Conservation (phyloP, 2,888 invertebrate species). For the Pandemis corylana region DNA sequence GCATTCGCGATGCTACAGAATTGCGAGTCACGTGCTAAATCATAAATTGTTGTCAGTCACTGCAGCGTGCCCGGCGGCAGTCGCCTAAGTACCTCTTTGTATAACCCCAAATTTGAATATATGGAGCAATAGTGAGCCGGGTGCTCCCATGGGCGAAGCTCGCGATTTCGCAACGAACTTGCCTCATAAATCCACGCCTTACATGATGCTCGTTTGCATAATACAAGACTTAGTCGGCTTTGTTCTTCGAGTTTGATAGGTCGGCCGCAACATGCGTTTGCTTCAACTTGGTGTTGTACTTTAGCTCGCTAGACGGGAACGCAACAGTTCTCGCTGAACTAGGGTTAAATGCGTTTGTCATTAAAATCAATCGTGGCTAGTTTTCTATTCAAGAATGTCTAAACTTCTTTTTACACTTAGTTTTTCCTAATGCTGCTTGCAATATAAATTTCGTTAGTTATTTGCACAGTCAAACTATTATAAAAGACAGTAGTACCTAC, state of each 20-base stretch:
- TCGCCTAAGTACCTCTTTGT: conserved; percentile 50
- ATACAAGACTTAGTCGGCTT: conserved; percentile 81
- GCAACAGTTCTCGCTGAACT: conserved; percentile 6
- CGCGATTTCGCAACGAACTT: conserved; percentile 79
- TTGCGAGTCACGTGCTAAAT: conserved; percentile 45
- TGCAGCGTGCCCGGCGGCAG: conserved; percentile 50
- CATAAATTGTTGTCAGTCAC: conserved; percentile 60
- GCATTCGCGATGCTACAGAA: background rate
- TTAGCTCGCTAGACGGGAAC: conserved; percentile 10
- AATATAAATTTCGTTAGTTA: no score
- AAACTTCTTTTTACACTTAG: no score
- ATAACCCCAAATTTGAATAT: conserved; percentile 79
- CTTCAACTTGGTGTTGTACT: conserved; percentile 45
- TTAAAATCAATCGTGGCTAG: no score
- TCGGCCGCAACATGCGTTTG: conserved; percentile 59
- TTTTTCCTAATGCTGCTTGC: no score
- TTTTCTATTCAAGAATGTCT: no score
- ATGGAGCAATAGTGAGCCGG: conserved; percentile 69
- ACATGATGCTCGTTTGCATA: conserved; percentile 84
- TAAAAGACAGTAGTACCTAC: no score
- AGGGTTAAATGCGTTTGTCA: no score
- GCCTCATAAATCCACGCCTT: conserved; percentile 83
- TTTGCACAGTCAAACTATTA: no score
- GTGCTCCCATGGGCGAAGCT: conserved; percentile 66
- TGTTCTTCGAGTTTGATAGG: conserved; percentile 79